Evolutionary conservation across 2,113 vertebrate species (phyloP).

Genomic region (Manacus vitellinus): DNA sequence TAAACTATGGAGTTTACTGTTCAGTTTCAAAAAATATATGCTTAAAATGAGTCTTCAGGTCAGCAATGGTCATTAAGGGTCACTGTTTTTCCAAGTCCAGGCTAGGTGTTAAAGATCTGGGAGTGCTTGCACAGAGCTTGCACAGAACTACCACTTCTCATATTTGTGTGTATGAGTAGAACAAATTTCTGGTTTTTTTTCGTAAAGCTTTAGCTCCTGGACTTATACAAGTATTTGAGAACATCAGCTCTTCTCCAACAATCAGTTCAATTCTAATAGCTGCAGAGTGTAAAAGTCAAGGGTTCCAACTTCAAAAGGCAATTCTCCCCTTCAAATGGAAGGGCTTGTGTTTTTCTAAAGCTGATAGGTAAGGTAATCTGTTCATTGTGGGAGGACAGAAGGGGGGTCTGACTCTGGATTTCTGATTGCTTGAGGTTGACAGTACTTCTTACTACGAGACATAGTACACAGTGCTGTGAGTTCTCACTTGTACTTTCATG

Average conservation of each 20-base stretch:
- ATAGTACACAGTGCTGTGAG: background rate
- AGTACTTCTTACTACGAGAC: background rate
- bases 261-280: background rate
- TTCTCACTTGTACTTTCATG: background rate
- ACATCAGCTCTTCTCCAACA: background rate
- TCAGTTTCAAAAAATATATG: background rate
- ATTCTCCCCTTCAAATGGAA: background rate
- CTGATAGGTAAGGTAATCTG: background rate
- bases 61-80: background rate
- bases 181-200: background rate
- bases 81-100: background rate
- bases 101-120: background rate
- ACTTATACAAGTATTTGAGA: background rate
- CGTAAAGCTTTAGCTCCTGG: background rate
- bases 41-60: background rate
- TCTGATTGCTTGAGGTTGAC: background rate
- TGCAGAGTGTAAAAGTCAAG: background rate
- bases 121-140: background rate
- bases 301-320: background rate
- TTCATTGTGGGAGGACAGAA: background rate
- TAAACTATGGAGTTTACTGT: background rate
- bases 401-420: background rate
- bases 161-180: background rate
- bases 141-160: background rate
- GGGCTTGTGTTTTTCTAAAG: background rate